Base-by-base conservation (phyloP, 2,888 invertebrate genomes). In the Heliothis peltigera region DNA sequence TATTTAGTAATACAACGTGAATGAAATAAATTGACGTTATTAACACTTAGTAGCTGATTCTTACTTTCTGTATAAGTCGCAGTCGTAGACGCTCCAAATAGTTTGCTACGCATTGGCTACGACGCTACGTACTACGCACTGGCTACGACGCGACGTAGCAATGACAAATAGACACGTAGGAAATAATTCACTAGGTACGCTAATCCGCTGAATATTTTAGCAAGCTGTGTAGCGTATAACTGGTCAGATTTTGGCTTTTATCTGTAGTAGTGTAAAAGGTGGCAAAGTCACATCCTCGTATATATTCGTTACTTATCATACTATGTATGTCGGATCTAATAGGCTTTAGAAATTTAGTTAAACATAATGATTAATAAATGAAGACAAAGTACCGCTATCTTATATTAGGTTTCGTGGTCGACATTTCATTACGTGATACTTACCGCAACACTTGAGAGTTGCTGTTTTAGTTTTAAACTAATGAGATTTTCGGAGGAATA, bases 401-500 rank as follows among this genome's bases (percentile, higher is more conserved):
- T 56, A 35, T 63, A 63, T 68, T 69, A 52, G 53, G 39, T 68
- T 71, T 69, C 47, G 62, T 46, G 46, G 18, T 28, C 52, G 22
- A 48, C 42, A 22, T 18, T 46, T 60, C 49, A 64, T 71, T 64
- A 64, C 59, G 39, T 47, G 64, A 49, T 49, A 49, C 44, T 54
- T 44, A 59, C 67, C 56, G 58, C 71, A 77, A 69, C 66, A 76
- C 77, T 79, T 66, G 21, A n/a, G 48, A 62, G 62, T 65, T 77
- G 51, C 52, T 71, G 73, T 78, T 83, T 82, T 58, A 82, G 78
- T 80, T 77, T 60, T 60, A 63, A 67, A 66, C 78, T 84, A 84
- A 85, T 84, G 77, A 84, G 84, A 81, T 82, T 83, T 79, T 75
- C 79, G 70, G 64, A 76, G 62, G 70, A 71, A 79, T 79, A 65